A percentile compares a stretch with the other conserved stretches of the same genome.
Conservation (phyloP, 2,888 invertebrate species). For the Diachrysia chrysitis region DNA sequence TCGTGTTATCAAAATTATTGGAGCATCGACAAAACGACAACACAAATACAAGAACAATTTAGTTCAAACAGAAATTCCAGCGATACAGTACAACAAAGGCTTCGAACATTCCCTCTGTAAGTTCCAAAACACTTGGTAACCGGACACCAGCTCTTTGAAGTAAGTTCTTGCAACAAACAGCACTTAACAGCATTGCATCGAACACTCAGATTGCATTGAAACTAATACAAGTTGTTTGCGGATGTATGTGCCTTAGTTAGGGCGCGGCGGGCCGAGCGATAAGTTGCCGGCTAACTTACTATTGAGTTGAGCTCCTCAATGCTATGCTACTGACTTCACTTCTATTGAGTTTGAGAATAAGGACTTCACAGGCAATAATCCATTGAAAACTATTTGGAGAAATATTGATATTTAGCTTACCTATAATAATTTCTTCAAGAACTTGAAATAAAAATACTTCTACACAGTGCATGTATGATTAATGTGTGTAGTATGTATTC, state of each 20-base stretch:
- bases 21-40: slow-evolving; percentile 4
- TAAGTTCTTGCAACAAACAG: slow-evolving; percentile 46
- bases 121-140: slow-evolving; percentile 48
- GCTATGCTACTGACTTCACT: not conserved
- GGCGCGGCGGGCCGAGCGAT: not conserved
- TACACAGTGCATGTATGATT: too few species aligned
- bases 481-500: too few species aligned
- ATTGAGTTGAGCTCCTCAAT: not conserved
- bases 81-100: slow-evolving; percentile 8
- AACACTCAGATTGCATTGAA: slow-evolving; percentile 55
- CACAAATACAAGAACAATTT: not conserved
- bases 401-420: too few species aligned
- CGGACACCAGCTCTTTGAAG: slow-evolving; percentile 37
- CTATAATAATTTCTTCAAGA: too few species aligned
- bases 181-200: slow-evolving; percentile 57
- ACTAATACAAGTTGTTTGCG: slow-evolving; percentile 58
- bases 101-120: slow-evolving; percentile 24
- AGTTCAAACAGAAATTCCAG: not conserved
- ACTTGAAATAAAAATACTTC: too few species aligned
- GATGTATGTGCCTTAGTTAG: slow-evolving; percentile 36
- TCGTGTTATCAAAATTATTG: slow-evolving; percentile 2
- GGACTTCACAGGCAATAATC: not conserved
- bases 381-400: too few species aligned
- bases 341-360: not conserved
- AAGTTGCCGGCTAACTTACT: slow-evolving; percentile 1